Conservation (phyloP, 2,113 vertebrate genomes). For the Scolopax mira region DNA sequence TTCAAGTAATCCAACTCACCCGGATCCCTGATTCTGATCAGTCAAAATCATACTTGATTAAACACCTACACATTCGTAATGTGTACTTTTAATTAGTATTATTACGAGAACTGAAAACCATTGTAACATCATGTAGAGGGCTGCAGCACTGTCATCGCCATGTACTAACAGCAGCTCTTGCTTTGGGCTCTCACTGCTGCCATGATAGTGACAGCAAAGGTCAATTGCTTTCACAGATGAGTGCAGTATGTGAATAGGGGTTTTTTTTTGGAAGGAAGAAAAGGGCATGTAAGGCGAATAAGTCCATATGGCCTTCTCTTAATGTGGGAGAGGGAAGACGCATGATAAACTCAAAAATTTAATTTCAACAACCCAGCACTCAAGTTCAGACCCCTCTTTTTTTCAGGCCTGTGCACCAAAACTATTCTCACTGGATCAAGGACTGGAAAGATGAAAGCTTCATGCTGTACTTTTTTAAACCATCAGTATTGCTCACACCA, state of each 20-base stretch:
- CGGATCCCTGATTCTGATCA: not conserved
- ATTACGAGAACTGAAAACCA: not conserved
- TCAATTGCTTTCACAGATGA: not conserved
- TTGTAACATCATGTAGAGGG: not conserved
- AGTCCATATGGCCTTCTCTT: not conserved
- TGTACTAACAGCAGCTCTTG: not conserved
- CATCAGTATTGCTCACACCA: not conserved
- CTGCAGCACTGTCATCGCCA: not conserved
- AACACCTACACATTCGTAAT: not conserved
- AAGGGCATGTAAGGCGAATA: not conserved
- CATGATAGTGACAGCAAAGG: not conserved
- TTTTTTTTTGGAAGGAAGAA: not conserved
- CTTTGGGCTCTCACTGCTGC: not conserved
- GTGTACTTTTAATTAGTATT: not conserved
- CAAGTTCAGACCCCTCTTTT: not conserved
- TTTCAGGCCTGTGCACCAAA: not conserved
- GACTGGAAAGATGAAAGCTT: not conserved
- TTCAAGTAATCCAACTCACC: not conserved
- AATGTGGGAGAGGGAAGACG: not conserved
- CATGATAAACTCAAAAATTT: not conserved
- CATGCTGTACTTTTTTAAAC: not conserved
- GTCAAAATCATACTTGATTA: not conserved
- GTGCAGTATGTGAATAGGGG: not conserved
- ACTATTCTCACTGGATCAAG: not conserved
- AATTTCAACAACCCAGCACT: not conserved